Conservation (phyloP, 1,140 invertebrate genomes). For the Cotesia typhae region DNA sequence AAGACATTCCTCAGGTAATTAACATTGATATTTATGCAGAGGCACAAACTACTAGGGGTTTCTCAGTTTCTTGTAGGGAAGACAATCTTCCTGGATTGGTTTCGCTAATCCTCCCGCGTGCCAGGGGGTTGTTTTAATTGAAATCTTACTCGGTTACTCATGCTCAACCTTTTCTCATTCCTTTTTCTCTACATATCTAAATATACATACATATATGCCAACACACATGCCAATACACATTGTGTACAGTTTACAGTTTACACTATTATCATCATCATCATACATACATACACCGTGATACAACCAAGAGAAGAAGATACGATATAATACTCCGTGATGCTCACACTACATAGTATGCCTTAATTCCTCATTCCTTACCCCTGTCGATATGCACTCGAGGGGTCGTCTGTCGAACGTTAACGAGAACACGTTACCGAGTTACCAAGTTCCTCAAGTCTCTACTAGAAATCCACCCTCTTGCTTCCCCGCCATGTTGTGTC, state of each 20-base stretch:
- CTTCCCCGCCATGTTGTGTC: not conserved
- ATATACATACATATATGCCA: conserved; percentile 17
- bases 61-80: conserved; percentile 39
- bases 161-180: conserved; percentile 11
- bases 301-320: too few relatives aligned
- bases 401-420: conserved; percentile 31
- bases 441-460: conserved; percentile 38
- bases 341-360: not conserved
- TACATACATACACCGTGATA: too few relatives aligned
- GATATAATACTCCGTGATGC: not conserved
- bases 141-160: conserved; percentile 64
- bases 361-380: conserved; percentile 11
- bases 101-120: conserved; percentile 62
- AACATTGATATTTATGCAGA: conserved; percentile 67
- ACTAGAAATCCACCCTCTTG: conserved; percentile 28
- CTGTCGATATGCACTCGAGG: conserved; percentile 24
- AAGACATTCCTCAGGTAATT: conserved; percentile 53
- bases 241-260: too few relatives aligned
- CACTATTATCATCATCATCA: too few relatives aligned
- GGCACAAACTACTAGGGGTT: conserved; percentile 59
- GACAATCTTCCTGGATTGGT: conserved; percentile 57
- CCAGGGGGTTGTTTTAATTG: conserved; percentile 67
- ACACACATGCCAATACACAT: too few relatives aligned
- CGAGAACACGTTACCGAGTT: conserved; percentile 44
- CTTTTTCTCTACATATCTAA: conserved; percentile 9